Evolutionary conservation across 2,113 vertebrate genomes (phyloP).

Genomic region (Arothron firmamentum): DNA sequence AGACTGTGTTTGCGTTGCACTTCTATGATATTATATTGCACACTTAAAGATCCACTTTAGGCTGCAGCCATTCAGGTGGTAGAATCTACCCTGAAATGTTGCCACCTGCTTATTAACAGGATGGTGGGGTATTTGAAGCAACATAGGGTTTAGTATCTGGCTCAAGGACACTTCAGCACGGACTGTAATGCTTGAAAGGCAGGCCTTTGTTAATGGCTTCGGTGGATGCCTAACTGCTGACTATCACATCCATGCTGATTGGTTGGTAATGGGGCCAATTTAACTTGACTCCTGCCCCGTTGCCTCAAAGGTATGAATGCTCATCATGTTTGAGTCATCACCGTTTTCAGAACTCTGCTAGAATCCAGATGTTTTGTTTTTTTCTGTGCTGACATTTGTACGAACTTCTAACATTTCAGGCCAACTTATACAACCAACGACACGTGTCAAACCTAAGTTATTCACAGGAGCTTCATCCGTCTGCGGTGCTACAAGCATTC

Average conservation of each 20-base stretch:
- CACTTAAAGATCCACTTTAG: too few relatives aligned
- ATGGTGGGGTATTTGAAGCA: not conserved
- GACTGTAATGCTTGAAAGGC: too few relatives aligned
- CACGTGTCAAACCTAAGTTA: conserved; percentile 19
- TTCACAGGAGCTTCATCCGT: conserved; percentile 21
- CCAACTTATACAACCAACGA: conserved; percentile 19
- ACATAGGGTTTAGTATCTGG: not conserved
- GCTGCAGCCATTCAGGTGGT: too few relatives aligned
- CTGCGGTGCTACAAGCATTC: not conserved
- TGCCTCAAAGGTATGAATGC: not conserved
- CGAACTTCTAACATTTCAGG: conserved; percentile 5
- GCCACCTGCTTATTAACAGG: not conserved
- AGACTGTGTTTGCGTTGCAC: too few relatives aligned
- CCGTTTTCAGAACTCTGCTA: not conserved
- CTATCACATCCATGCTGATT: conserved; percentile 37
- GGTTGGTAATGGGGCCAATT: conserved; percentile 48
- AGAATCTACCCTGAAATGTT: not conserved
- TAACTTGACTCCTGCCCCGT: conserved; percentile 12
- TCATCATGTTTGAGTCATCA: too few relatives aligned
- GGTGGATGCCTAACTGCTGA: conserved; percentile 49
- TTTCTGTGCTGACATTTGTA: not conserved
- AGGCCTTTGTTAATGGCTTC: conserved; percentile 48
- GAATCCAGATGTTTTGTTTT: not conserved
- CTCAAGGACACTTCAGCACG: not conserved
- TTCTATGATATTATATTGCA: too few relatives aligned